Conservation (phyloP, 2,888 invertebrate genomes). For the Drosophila fungiperda region DNA sequence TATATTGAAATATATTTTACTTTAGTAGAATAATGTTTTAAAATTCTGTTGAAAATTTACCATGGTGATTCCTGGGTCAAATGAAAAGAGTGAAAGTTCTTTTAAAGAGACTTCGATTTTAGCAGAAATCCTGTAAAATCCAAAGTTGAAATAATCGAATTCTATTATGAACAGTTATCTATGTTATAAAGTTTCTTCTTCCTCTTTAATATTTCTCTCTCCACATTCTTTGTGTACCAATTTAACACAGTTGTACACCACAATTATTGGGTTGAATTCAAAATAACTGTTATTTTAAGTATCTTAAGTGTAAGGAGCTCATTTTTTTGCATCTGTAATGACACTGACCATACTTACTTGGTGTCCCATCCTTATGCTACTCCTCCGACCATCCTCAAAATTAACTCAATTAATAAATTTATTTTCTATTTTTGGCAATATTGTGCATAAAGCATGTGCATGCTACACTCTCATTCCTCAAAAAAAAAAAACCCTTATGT, state of each 20-base stretch:
- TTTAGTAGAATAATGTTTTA: constrained; percentile 9
- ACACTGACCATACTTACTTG: not conserved
- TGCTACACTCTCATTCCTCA: constrained; percentile 9
- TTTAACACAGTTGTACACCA: too few species aligned
- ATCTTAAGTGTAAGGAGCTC: not conserved
- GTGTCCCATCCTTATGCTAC: not conserved
- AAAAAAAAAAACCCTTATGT: not conserved
- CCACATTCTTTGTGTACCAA: not conserved
- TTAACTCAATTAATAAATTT: not conserved
- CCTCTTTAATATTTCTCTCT: not conserved
- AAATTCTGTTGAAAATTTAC: not conserved
- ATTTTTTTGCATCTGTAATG: not conserved
- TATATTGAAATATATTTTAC: constrained; percentile 2
- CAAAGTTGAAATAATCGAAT: not conserved
- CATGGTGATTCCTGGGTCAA: not conserved
- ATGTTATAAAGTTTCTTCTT: not conserved
- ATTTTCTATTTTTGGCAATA: not conserved
- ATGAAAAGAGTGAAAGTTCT: not conserved
- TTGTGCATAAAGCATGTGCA: constrained; percentile 43
- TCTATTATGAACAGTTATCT: not conserved
- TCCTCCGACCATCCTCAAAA: not conserved
- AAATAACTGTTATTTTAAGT: not conserved
- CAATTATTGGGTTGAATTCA: not conserved
- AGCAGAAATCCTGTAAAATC: not conserved
- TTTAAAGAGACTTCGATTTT: not conserved